Conservation (phyloP, 2,888 invertebrate genomes). For the Apocheima hispidaria region DNA sequence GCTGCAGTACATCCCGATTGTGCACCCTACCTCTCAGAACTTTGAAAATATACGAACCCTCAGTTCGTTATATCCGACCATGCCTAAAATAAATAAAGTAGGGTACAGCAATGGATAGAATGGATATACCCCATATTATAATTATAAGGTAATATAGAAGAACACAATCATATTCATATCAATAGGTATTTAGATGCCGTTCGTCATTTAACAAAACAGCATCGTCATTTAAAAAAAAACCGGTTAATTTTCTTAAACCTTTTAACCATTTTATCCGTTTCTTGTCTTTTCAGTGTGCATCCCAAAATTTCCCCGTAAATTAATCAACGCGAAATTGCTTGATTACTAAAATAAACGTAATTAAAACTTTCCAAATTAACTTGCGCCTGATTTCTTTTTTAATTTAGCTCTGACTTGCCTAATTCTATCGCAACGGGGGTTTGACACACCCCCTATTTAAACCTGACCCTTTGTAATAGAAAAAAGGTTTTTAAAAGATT, state of each 20-base stretch:
- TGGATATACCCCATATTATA: too few species aligned
- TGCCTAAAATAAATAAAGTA: too few species aligned
- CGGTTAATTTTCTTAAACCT: too few species aligned
- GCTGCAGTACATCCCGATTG: too few species aligned
- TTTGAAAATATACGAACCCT: too few species aligned
- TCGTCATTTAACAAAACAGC: too few species aligned
- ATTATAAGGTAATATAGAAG: too few species aligned
- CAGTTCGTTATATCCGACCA: too few species aligned
- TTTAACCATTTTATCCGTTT: background rate
- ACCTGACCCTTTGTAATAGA: constrained; percentile 70
- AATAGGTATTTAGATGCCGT: too few species aligned
- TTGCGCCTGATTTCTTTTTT: constrained; percentile 84
- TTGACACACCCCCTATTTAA: constrained; percentile 76
- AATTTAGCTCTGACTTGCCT: constrained; percentile 79
- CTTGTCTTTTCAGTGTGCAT: constrained; percentile 43
- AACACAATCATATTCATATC: too few species aligned
- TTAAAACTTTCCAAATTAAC: constrained; percentile 84
- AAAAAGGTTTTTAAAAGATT: constrained; percentile 58
- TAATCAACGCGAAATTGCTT: constrained; percentile 74
- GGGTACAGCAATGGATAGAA: too few species aligned
- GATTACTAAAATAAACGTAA: constrained; percentile 84
- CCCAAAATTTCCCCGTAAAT: constrained; percentile 62
- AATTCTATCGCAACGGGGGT: constrained; percentile 80
- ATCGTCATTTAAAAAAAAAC: background rate
- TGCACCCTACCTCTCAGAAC: too few species aligned